These are phyloP conservation scores for Dastarcus helophoroides DNA, from an alignment of 2,888 invertebrate species.

Conservation along the genomic window DNA sequence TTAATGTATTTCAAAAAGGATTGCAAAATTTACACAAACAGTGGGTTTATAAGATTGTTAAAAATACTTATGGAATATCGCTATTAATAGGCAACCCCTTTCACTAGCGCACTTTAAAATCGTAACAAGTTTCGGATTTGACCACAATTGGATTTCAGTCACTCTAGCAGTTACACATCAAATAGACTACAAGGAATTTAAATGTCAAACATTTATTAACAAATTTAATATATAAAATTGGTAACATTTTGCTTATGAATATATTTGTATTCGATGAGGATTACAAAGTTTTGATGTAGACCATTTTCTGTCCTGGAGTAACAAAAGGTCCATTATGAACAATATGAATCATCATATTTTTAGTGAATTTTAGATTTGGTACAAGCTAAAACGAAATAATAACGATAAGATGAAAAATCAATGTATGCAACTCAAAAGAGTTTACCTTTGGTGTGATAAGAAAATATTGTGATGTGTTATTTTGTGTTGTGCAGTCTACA, in stretches of 20 bases:
- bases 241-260: conserved; percentile 3
- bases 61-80: no score
- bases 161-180: no score
- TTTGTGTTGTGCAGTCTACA: conserved; percentile 58
- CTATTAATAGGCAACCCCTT: no score
- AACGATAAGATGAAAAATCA: conserved; percentile 1
- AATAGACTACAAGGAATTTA: no score
- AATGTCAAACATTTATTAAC: not conserved
- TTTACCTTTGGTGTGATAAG: conserved; percentile 85
- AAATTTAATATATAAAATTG: not conserved
- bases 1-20: no score
- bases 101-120: no score
- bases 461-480: conserved; percentile 73
- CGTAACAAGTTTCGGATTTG: no score
- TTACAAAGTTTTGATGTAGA: conserved; percentile 24
- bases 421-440: conserved; percentile 1
- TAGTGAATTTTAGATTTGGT: conserved; percentile 56
- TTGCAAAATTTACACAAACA: no score
- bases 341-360: conserved; percentile 58
- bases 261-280: conserved; percentile 17
- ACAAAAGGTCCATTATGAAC: conserved; percentile 61
- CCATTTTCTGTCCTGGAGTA: conserved; percentile 35
- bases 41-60: no score
- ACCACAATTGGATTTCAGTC: no score
- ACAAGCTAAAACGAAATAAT: conserved; percentile 49